These are phyloP conservation scores for Cassiopea xamachana DNA, from an alignment of 30 jellyfish, hydroid and myxozoan species.

Conservation along the genomic window DNA sequence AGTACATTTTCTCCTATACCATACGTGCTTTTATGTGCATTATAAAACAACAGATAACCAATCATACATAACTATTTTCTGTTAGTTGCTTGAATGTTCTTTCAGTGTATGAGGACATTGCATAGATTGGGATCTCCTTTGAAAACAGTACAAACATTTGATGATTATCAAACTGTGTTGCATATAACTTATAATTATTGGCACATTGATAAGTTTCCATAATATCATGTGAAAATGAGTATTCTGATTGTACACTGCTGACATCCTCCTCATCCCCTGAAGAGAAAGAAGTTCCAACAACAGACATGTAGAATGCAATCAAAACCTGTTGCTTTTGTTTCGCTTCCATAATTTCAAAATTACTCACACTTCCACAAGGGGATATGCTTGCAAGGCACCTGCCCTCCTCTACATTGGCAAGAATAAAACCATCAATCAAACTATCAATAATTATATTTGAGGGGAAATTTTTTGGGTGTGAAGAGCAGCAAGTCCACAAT, in stretches of 20 bases:
- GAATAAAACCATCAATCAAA: conserved; percentile 71
- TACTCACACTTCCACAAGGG: conserved; percentile 86
- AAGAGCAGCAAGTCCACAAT: conserved; percentile 61
- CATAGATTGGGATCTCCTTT: conserved; percentile 84
- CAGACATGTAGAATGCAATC: conserved; percentile 62
- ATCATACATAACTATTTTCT: neutral
- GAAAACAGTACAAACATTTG: conserved; percentile 82
- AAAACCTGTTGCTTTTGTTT: conserved; percentile 70
- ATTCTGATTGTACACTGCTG: conserved; percentile 19
- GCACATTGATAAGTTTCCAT: conserved; percentile 82
- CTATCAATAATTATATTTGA: conserved; percentile 64
- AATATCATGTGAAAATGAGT: conserved; percentile 47
- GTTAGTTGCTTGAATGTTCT: conserved; percentile 68
- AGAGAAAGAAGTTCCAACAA: conserved; percentile 62
- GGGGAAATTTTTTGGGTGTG: conserved; percentile 90
- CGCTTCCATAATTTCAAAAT: conserved; percentile 60
- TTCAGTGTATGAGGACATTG: conserved; percentile 64
- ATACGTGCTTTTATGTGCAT: neutral
- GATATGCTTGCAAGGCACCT: conserved; percentile 80
- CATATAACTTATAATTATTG: conserved; percentile 77
- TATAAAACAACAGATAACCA: neutral
- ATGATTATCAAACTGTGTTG: conserved; percentile 65
- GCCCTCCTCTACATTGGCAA: conserved; percentile 80
- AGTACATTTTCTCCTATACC: neutral
- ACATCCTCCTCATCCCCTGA: conserved; percentile 36